Base-by-base conservation (phyloP, 2,113 vertebrate species). In the Misgurnus anguillicaudatus region DNA sequence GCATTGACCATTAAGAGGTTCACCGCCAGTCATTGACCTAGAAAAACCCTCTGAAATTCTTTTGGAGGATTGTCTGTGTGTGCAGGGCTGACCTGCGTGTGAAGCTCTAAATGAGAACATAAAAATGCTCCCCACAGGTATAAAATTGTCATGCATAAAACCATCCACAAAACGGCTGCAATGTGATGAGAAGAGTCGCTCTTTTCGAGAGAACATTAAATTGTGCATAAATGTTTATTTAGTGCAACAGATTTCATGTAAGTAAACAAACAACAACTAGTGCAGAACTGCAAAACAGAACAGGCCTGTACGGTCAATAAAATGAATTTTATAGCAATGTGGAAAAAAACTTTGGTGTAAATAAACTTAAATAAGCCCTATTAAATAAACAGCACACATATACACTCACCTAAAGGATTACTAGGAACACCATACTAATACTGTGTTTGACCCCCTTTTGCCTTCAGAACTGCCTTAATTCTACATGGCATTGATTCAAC, bases 1-100 rank as follows among this genome's bases (percentile, higher is more conserved):
- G 38, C 36, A 72, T 58, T 58, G 53, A 72, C 69, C 36, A 39
- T 4, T 72, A 53, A 57, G 51, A 72, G 69, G 51, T 72, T 72
- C 51, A 72, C 36, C 24, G 24, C 24, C 53, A 72, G 36, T 58
- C 69, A 58, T 38, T 42, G 69, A 38, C 53, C 38, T 58, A 58
- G 53, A 72, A 72, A 71, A 72, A 58, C 41, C 31, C 19, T 53
- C n/a, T 39, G 51, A 72, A 38, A 58, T 42, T 21, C 17, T 38
- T 57, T 57, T 57, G 51, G 51, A 71, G 69, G 69, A 58, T 57
- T 41, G 17, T 63, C 41, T 75, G 58, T 64, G 24, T 63, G 41
- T 51, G 10, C 63, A 6, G 45, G 13, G 53, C 14, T 6, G 7
- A n/a, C 17, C 53, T 55, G 53, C 16, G 48, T 11, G 16, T 51